These are phyloP conservation scores for Saguinus midas DNA, from an alignment of 2,113 vertebrate species.

Conservation along the genomic window DNA sequence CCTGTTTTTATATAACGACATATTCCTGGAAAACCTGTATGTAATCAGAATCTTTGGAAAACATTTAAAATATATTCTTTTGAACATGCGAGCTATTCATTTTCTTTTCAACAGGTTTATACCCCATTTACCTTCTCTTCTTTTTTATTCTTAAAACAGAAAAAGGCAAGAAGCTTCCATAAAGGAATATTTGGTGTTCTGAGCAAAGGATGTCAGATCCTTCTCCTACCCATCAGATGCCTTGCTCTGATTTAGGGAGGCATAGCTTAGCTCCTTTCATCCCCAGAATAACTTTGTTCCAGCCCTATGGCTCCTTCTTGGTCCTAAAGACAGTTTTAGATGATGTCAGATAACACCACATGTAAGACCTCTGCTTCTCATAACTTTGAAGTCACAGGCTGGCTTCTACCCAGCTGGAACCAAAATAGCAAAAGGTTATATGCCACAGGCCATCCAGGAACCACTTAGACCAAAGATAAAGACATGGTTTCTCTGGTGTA, in stretches of 20 bases:
- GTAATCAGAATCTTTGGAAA: conserved; percentile 9
- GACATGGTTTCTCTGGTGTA: background rate
- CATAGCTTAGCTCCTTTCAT: background rate
- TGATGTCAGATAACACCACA: background rate
- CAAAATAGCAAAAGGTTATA: background rate
- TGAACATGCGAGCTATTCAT: background rate
- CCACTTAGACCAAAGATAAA: background rate
- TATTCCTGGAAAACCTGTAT: background rate
- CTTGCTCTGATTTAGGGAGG: background rate
- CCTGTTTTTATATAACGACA: background rate
- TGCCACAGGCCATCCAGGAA: background rate
- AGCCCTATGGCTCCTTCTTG: background rate
- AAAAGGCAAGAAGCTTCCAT: background rate
- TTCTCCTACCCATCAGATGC: background rate
- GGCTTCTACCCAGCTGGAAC: background rate
- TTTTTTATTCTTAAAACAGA: background rate
- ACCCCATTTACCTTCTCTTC: background rate
- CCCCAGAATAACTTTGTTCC: background rate
- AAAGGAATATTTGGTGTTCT: background rate
- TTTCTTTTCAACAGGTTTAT: background rate
- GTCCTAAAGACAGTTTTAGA: background rate
- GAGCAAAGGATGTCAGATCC: background rate
- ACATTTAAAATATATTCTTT: background rate
- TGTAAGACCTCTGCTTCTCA: background rate
- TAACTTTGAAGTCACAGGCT: background rate